Percentiles rank a stretch among this genome's conserved stretches.
phyloP scores from a whole-genome alignment of 2,888 invertebrate genomes.

The Calameuta filiformis region DNA sequence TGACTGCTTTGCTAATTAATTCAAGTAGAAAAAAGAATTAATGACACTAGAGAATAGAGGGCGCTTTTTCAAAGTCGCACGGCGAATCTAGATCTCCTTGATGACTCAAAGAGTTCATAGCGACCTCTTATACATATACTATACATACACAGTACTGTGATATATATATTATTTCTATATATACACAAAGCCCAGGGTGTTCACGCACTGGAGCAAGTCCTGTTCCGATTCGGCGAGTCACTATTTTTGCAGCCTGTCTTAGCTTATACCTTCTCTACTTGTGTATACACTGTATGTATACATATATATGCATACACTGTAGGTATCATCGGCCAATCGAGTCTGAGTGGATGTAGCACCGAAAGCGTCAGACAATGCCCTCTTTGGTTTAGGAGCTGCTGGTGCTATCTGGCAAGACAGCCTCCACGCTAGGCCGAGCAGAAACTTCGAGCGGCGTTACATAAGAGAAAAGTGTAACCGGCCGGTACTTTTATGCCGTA shows the following conservation, averaged over 20 bases:
- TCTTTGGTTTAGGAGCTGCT: conserved; percentile 1
- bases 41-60: not conserved
- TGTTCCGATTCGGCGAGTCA: not conserved
- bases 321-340: not conserved
- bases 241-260: not conserved
- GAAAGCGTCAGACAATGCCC: conserved; percentile 6
- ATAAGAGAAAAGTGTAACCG: conserved; percentile 47
- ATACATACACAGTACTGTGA: not conserved
- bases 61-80: not conserved
- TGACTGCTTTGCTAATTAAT: not conserved
- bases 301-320: not conserved
- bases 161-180: not conserved
- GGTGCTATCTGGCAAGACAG: conserved; percentile 1
- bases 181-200: not conserved
- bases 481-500: conserved; percentile 18
- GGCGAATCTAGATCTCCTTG: not conserved
- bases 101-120: not conserved
- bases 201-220: not conserved
- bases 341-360: not conserved
- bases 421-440: conserved; percentile 54
- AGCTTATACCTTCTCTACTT: not conserved
- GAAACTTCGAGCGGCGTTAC: conserved; percentile 51
- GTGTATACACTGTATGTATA: not conserved
- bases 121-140: not conserved
- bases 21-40: not conserved